Conservation (phyloP, 2,113 vertebrate genomes). For the Megaleporinus macrocephalus region DNA sequence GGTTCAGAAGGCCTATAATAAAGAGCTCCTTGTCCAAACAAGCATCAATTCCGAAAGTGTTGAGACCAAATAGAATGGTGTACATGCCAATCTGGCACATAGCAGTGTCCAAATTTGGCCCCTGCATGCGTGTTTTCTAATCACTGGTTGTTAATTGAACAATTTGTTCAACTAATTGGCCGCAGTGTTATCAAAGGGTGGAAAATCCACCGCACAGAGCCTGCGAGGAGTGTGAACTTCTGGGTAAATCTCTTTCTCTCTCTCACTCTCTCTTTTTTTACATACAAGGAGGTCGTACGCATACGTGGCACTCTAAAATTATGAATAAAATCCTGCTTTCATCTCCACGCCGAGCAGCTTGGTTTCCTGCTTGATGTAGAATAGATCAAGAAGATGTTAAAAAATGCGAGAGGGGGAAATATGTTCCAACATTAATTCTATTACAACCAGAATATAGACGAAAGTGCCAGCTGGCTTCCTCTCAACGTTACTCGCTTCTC, state of each 20-base stretch:
- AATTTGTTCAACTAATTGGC: constrained; percentile 10
- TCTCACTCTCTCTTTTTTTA: too few relatives aligned
- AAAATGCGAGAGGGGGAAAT: neutral
- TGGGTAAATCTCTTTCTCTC: neutral
- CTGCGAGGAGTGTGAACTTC: neutral
- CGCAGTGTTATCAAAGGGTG: neutral
- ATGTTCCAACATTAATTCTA: constrained; percentile 4
- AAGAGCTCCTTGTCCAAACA: too few relatives aligned
- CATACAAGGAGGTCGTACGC: neutral
- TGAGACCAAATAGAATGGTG: neutral
- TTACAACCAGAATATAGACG: constrained; percentile 10
- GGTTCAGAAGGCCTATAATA: too few relatives aligned
- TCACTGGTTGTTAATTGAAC: neutral
- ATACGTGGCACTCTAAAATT: neutral
- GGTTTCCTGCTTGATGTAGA: neutral
- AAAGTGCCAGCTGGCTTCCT: constrained; percentile 16
- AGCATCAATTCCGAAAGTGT: too few relatives aligned
- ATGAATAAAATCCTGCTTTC: neutral
- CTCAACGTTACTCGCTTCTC: neutral
- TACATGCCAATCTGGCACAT: neutral
- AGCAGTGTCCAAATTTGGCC: neutral
- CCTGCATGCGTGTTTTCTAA: neutral
- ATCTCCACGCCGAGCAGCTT: neutral
- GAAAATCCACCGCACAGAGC: neutral
- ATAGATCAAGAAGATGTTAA: neutral